Conservation (phyloP, 2,113 vertebrate species). For the Chascanopsetta lugubris region DNA sequence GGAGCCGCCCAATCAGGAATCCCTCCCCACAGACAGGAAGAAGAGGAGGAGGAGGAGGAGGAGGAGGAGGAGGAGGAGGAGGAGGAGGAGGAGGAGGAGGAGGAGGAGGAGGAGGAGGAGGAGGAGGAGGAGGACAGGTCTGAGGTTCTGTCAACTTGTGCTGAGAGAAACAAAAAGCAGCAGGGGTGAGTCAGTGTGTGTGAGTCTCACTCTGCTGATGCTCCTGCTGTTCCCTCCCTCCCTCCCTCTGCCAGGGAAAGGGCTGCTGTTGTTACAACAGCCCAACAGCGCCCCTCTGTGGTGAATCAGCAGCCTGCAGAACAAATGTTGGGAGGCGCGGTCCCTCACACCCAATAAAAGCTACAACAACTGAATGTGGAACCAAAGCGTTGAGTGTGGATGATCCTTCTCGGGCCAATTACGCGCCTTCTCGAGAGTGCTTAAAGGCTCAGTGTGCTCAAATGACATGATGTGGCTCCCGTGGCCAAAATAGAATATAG, state of each 20-base stretch:
- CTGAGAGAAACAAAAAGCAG: background rate
- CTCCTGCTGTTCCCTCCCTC: background rate
- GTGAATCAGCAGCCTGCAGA: constrained; percentile 7
- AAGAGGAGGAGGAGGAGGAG: constrained; percentile 9
- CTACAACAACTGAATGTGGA: background rate
- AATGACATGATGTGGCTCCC: no score
- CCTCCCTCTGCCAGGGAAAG: no score
- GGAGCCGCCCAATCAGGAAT: constrained; percentile 54
- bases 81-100: no score
- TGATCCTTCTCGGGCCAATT: background rate
- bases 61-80: no score
- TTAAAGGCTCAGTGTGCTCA: no score
- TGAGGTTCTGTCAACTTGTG: background rate
- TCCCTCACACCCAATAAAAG: background rate
- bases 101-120: no score
- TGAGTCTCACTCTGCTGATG: background rate
- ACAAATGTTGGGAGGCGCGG: background rate
- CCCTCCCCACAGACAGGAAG: constrained; percentile 16
- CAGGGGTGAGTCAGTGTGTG: background rate
- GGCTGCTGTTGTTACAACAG: background rate
- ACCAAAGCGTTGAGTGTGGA: background rate
- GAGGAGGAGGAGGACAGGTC: no score
- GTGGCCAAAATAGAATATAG: no score
- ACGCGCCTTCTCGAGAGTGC: background rate
- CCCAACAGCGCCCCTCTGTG: constrained; percentile 20